These are phyloP conservation scores for Blastomussa wellsi DNA, from an alignment of 92 coral and sea anemone genomes.

Conservation along the genomic window DNA sequence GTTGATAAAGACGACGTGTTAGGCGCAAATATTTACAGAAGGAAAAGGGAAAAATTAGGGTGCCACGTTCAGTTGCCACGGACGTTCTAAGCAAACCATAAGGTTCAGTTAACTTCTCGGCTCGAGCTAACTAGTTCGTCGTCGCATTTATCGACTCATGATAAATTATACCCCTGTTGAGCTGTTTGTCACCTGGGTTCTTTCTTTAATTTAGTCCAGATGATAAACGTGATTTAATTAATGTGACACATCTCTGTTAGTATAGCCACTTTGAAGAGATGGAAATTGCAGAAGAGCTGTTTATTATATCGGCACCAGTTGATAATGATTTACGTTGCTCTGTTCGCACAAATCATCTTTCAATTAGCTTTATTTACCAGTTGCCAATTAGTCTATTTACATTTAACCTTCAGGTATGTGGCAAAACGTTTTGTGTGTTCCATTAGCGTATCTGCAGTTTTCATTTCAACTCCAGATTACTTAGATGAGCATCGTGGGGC, in stretches of 20 bases:
- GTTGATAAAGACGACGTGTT: conserved; percentile 8
- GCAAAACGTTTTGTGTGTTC: background rate
- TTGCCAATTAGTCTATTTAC: conserved; percentile 31
- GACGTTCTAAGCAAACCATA: background rate
- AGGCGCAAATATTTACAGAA: conserved; percentile 3
- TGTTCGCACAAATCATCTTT: conserved; percentile 2
- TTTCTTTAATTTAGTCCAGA: background rate
- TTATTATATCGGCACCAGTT: conserved; percentile 9
- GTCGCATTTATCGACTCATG: background rate
- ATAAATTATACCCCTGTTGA: background rate
- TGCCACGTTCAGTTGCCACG: background rate
- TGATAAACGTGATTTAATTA: background rate
- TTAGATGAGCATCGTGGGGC: background rate
- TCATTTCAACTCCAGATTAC: background rate
- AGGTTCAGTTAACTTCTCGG: background rate
- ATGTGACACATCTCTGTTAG: conserved; percentile 13
- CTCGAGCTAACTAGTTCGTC: background rate
- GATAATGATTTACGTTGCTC: background rate
- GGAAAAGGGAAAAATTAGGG: background rate
- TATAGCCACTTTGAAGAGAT: conserved; percentile 5
- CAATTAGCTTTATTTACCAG: conserved; percentile 37
- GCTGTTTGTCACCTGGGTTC: background rate
- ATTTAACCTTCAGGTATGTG: conserved; percentile 8
- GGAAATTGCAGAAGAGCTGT: background rate
- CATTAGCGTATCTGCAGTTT: background rate